phyloP scores from a whole-genome alignment of 92 coral and sea anemone species.

The Nematostella vectensis region DNA sequence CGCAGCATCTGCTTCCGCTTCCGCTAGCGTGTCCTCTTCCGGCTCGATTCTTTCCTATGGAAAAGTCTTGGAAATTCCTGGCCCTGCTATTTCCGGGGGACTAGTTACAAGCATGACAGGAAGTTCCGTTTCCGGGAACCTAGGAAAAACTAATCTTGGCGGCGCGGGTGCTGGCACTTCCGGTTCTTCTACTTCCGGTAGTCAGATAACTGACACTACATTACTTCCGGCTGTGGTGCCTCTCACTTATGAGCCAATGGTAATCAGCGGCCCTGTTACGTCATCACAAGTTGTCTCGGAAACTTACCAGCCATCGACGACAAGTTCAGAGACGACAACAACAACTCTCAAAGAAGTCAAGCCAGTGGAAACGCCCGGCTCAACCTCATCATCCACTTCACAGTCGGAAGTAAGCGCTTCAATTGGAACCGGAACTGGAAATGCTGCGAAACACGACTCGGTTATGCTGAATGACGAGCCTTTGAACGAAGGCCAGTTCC shows the following conservation, averaged over 20 bases:
- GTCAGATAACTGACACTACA: not conserved
- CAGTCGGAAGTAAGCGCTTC: not conserved
- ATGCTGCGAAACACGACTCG: not conserved
- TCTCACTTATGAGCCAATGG: not conserved
- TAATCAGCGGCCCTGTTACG: not conserved
- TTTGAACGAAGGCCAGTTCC: slow-evolving; percentile 15
- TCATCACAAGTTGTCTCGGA: not conserved
- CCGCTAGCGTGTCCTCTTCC: not conserved
- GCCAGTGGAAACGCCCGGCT: not conserved
- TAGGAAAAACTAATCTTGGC: not conserved
- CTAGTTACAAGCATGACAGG: not conserved
- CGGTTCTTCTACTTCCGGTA: not conserved
- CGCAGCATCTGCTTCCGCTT: slow-evolving; percentile 11
- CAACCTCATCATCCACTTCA: not conserved
- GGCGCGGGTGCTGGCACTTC: not conserved
- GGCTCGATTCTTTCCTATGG: not conserved
- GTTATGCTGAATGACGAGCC: too few relatives aligned
- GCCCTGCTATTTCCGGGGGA: not conserved
- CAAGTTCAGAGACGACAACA: not conserved
- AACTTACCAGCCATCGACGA: not conserved
- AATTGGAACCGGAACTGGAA: not conserved
- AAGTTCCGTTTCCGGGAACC: not conserved
- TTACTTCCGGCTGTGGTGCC: not conserved
- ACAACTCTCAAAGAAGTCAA: not conserved
- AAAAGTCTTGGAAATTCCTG: not conserved